Evolutionary conservation across 2,888 invertebrate genomes (phyloP), one percentile per base, ranked within the genome.

Genomic region (Cryptocheilus praepositus): DNA sequence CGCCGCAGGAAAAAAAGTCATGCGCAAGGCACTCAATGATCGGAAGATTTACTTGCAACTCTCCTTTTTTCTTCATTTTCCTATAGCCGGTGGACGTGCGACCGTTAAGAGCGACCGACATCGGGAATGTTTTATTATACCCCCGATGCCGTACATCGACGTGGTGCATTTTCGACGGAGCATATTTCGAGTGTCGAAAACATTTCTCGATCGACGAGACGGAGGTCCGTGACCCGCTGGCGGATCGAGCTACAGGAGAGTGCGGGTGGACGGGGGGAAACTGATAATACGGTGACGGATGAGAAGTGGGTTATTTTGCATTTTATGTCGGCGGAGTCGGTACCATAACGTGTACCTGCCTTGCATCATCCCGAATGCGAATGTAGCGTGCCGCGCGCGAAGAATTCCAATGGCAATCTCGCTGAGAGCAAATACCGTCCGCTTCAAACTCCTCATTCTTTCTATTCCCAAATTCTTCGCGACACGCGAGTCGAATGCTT

Each of bases 211-310:
- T 18, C 18, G 49, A 18, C 18, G 16, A n/a, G 49, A 49, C 16
- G 49, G 5, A 16, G 49, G 18, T 49, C 49, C 16, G 49, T 49
- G 49, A 49, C 49, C 49, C 16, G 49, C 49, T 5, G 49, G 16
- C 16, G 49, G n/a, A 36, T 36, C 36, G 7, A 13, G 5, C 3
- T 36, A 11, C 11, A 49, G 16, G 2, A 49, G 49, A 16, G 49
- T 3, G 2, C 5, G 13, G 11, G 49, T 3, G 18, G 49, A 8
- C 2, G 18, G 49, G 7, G 1, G 49, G 49, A 64, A 61, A 45
- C 61, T 69, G 75, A 69, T 76, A 75, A 70, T 76, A 76, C 73
- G 76, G 67, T 66, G 75, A 73, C 73, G 76, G 69, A 76, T 71
- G 73, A 65, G 67, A 70, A 49, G 49, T 49, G 49, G 49, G 49